Percentiles rank a stretch among this genome's conserved stretches.
Evolutionary conservation across 2,113 vertebrate species (phyloP).

Genomic region (Nibea coibor): DNA sequence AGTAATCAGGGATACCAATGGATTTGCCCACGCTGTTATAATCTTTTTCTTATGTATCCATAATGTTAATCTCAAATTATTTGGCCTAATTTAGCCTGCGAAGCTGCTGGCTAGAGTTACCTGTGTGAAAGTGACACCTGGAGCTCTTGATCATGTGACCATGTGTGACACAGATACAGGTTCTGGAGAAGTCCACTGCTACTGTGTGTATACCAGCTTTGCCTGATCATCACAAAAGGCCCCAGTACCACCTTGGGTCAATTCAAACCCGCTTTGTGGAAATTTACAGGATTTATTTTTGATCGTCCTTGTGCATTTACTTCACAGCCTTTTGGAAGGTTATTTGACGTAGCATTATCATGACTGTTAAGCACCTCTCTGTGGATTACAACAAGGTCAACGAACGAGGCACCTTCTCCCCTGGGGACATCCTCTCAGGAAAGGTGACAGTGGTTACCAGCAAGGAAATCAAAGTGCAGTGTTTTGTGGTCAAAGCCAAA

Average conservation of each 20-base stretch:
- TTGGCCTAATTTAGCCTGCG: constrained; percentile 7
- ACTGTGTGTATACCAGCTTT: neutral
- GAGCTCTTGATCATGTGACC: constrained; percentile 56
- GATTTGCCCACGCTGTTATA: neutral
- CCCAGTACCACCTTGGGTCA: neutral
- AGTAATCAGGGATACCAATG: neutral
- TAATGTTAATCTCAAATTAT: neutral
- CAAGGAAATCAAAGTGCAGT: constrained; percentile 76
- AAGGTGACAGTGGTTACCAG: constrained; percentile 67
- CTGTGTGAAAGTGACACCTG: constrained; percentile 73
- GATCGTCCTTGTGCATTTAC: neutral
- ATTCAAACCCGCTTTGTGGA: neutral
- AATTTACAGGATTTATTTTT: neutral
- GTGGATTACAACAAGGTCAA: constrained; percentile 72
- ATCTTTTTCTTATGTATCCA: neutral
- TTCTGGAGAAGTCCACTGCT: constrained; percentile 1
- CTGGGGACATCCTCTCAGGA: constrained; percentile 72
- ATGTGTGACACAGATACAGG: constrained; percentile 52
- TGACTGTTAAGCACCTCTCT: constrained; percentile 72
- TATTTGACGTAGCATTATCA: constrained; percentile 19
- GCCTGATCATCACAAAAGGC: neutral
- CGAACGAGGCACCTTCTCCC: constrained; percentile 66
- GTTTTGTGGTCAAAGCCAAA: constrained; percentile 72
- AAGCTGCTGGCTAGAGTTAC: constrained; percentile 62
- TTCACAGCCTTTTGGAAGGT: neutral